phyloP scores from a whole-genome alignment of 2,797 vertebrate species.

The Chelonia mydas region DNA sequence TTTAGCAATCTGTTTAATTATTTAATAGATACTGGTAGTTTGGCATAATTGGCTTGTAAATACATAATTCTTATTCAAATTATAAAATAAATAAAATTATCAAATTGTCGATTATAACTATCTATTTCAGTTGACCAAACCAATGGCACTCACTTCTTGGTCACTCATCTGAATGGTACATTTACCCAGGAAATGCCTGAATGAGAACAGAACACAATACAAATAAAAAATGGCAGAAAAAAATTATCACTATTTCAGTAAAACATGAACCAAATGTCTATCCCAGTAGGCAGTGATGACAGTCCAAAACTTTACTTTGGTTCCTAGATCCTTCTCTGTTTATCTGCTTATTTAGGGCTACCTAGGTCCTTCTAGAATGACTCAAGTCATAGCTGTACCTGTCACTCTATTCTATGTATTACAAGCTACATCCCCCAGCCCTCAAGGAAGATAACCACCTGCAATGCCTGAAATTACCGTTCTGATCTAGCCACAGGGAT shows the following conservation, averaged over 20 bases:
- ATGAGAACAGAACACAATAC: not conserved
- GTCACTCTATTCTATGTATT: not conserved
- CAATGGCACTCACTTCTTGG: not conserved
- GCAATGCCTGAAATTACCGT: not conserved
- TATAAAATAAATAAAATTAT: not conserved
- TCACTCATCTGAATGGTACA: not conserved
- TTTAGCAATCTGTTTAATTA: not conserved
- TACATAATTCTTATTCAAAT: not conserved
- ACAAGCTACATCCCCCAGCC: not conserved
- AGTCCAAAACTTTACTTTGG: not conserved
- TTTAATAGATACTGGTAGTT: not conserved
- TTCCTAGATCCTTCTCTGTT: not conserved
- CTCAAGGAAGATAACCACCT: conserved; percentile 30
- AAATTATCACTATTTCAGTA: not conserved
- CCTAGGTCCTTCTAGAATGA: not conserved
- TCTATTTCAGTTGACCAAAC: conserved; percentile 4
- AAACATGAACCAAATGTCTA: not conserved
- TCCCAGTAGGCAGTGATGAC: not conserved
- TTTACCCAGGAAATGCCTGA: conserved; percentile 19
- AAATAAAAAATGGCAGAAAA: not conserved
- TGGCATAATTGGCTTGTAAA: not conserved
- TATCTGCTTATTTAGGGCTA: not conserved
- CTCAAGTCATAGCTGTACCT: not conserved
- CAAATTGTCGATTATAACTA: conserved; percentile 7
- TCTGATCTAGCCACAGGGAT: conserved; percentile 6